Conservation (phyloP, 2,888 invertebrate species). For the Nysson spinosus region DNA sequence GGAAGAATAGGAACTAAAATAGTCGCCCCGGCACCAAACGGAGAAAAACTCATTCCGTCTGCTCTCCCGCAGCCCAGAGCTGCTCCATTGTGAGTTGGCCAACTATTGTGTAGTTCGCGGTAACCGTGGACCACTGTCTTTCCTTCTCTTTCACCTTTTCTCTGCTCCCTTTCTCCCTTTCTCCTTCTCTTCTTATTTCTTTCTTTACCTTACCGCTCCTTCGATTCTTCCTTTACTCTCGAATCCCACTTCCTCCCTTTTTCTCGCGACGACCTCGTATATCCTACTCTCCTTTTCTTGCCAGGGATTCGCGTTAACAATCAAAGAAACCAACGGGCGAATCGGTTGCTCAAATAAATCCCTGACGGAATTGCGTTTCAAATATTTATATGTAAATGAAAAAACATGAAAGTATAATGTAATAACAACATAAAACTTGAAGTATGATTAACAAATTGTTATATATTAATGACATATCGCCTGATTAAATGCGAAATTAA, state of each 20-base stretch:
- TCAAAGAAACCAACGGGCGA: too few relatives aligned
- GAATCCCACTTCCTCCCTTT: neutral
- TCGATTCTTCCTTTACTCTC: neutral
- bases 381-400: too few relatives aligned
- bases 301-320: too few relatives aligned
- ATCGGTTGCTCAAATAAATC: too few relatives aligned
- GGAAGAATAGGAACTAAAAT: slow-evolving; percentile 65
- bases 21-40: slow-evolving; percentile 63
- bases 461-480: too few relatives aligned
- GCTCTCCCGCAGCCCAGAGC: slow-evolving; percentile 59
- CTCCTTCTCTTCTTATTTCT: neutral
- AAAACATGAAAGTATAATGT: too few relatives aligned
- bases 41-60: slow-evolving; percentile 70
- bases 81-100: slow-evolving; percentile 62
- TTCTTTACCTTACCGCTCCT: neutral
- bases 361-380: too few relatives aligned
- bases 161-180: neutral
- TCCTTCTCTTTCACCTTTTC: slow-evolving; percentile 10
- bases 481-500: too few relatives aligned
- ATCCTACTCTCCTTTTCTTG: too few relatives aligned
- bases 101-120: slow-evolving; percentile 67
- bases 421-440: too few relatives aligned
- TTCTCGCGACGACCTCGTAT: neutral
- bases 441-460: too few relatives aligned
- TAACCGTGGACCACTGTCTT: slow-evolving; percentile 56